Evolutionary conservation across 2,888 invertebrate species (phyloP).

Genomic region (Aproaerema taeniolella): DNA sequence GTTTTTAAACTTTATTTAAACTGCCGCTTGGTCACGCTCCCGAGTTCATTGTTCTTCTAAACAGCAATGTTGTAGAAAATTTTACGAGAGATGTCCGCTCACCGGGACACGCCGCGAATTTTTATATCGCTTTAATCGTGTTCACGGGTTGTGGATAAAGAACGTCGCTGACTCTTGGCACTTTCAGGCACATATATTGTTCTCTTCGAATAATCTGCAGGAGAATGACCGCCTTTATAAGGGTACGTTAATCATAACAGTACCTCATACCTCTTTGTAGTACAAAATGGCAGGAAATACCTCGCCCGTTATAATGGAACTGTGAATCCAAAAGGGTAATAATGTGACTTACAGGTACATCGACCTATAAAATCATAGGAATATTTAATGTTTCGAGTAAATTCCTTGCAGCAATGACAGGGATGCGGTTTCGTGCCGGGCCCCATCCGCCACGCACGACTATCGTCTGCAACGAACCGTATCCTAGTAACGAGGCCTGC

Average conservation of each 20-base stretch:
- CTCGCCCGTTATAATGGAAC: constrained; percentile 39
- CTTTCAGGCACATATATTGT: constrained; percentile 63
- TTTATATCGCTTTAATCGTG: constrained; percentile 58
- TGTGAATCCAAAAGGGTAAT: constrained; percentile 26
- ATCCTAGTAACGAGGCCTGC: constrained; percentile 65
- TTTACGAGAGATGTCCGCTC: constrained; percentile 60
- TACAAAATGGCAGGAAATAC: constrained; percentile 53
- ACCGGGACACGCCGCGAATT: constrained; percentile 58
- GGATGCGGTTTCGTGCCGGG: constrained; percentile 41
- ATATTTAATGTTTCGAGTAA: not conserved
- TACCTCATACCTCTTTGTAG: constrained; percentile 27
- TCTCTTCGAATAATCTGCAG: constrained; percentile 40
- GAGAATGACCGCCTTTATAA: constrained; percentile 63
- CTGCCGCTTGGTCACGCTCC: constrained; percentile 21
- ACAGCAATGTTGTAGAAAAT: constrained; percentile 45
- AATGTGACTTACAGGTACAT: constrained; percentile 36
- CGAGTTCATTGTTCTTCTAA: constrained; percentile 60
- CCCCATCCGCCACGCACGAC: constrained; percentile 37
- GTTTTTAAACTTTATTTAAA: constrained; percentile 2
- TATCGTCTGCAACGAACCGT: constrained; percentile 40
- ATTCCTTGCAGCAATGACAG: not conserved
- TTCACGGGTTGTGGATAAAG: constrained; percentile 52
- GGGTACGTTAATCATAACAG: constrained; percentile 55
- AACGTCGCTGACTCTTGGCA: constrained; percentile 47
- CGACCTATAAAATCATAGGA: constrained; percentile 31